Percentiles rank a stretch among this genome's conserved stretches.
Conservation (phyloP, 1,140 invertebrate species). For the Colletes latitarsis region DNA sequence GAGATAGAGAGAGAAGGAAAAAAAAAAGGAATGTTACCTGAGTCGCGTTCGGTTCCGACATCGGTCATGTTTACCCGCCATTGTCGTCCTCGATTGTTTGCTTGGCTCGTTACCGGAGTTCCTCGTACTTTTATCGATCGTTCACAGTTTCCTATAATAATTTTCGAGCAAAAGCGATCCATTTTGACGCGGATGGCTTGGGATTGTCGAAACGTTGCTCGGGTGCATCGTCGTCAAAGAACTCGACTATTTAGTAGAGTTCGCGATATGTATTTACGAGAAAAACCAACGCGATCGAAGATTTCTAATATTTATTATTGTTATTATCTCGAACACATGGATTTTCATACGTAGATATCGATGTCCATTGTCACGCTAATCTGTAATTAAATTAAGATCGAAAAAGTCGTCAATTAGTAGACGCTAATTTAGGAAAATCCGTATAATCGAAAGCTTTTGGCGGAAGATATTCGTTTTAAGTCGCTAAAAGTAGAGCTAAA, state of each 20-base stretch:
- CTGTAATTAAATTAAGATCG: no score
- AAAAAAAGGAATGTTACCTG: slow-evolving; percentile 39
- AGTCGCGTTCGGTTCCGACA: slow-evolving; percentile 26
- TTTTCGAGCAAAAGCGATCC: slow-evolving; percentile 2
- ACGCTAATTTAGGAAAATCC: not conserved
- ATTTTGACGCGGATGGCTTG: not conserved
- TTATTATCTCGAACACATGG: no score
- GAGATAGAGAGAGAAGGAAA: not conserved
- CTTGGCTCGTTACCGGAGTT: slow-evolving; percentile 42
- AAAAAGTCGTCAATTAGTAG: no score
- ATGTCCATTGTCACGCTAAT: no score
- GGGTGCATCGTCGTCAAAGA: no score
- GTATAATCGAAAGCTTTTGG: not conserved
- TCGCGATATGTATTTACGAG: no score
- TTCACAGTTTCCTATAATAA: slow-evolving; percentile 27
- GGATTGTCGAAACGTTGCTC: no score
- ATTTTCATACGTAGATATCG: no score
- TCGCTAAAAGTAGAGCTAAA: not conserved
- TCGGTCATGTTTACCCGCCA: slow-evolving; percentile 52
- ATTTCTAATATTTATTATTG: no score
- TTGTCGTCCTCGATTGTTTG: slow-evolving; percentile 50
- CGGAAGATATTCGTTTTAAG: not conserved
- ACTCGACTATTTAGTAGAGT: no score
- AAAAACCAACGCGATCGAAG: no score
- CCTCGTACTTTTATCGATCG: slow-evolving; percentile 30